A percentile compares a stretch with the other conserved stretches of the same genome.
phyloP scores from a whole-genome alignment of 2,797 vertebrate genomes.

The Agapornis canus region DNA sequence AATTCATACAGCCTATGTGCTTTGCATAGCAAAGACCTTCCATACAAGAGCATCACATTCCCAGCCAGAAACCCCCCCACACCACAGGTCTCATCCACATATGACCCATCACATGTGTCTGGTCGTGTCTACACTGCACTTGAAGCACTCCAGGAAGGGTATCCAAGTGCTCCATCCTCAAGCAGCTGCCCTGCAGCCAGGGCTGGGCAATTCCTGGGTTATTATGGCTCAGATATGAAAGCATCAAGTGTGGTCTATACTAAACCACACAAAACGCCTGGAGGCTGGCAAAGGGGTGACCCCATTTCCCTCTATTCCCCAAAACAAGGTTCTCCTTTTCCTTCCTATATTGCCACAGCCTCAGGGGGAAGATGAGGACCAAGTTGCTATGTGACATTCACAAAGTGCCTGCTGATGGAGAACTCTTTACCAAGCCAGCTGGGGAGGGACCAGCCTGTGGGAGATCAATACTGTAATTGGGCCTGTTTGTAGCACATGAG shows the following conservation, averaged over 20 bases:
- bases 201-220: neutral
- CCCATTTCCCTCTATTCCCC: neutral
- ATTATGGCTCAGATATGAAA: neutral
- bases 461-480: conserved; percentile 54
- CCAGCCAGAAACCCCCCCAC: neutral
- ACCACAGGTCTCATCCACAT: neutral
- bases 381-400: neutral
- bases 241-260: neutral
- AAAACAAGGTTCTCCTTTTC: accelerated
- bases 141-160: neutral
- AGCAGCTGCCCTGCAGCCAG: neutral
- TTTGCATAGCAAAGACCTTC: neutral
- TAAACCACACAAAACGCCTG: accelerated
- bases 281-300: neutral
- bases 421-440: neutral
- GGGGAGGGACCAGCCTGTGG: neutral
- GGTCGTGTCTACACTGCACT: accelerated
- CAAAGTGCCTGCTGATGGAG: conserved; percentile 38
- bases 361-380: neutral
- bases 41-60: neutral
- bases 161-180: neutral
- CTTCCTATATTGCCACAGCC: accelerated
- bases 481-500: conserved; percentile 42
- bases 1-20: neutral
- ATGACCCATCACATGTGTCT: neutral